Evolutionary conservation across 2,888 invertebrate genomes (phyloP).

Genomic region (Thereva unica): DNA sequence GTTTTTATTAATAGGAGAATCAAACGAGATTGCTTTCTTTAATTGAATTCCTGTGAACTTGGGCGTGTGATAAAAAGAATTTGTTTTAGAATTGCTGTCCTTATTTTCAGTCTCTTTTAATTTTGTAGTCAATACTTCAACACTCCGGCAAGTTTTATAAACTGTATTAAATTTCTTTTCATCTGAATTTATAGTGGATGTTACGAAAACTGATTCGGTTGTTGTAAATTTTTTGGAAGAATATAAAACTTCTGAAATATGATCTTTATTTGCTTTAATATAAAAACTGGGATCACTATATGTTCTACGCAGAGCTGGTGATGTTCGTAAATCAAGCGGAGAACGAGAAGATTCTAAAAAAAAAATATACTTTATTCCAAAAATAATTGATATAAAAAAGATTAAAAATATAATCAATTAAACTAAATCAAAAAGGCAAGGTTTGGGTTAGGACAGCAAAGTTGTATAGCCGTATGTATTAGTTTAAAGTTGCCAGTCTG

Average conservation of each 20-base stretch:
- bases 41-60: conserved; percentile 20
- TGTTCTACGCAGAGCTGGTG: conserved; percentile 53
- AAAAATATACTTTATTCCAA: too few species aligned
- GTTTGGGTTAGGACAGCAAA: too few species aligned
- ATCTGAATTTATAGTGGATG: conserved; percentile 37
- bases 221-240: conserved; percentile 41
- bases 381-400: too few species aligned
- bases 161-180: conserved; percentile 47
- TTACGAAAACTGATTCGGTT: conserved; percentile 37
- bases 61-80: conserved; percentile 20
- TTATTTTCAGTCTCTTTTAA: conserved; percentile 42
- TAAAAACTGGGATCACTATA: conserved; percentile 45
- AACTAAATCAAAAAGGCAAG: too few species aligned
- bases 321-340: conserved; percentile 53
- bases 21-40: conserved; percentile 40
- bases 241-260: conserved; percentile 20
- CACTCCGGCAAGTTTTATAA: conserved; percentile 53
- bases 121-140: conserved; percentile 52
- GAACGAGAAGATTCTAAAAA: conserved; percentile 30
- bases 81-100: background rate
- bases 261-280: background rate
- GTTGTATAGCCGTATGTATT: too few species aligned
- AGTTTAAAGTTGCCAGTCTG: too few species aligned
- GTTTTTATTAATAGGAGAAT: conserved; percentile 18
- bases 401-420: too few species aligned